Evolutionary conservation across 2,113 vertebrate species (phyloP).

Genomic region (Thalassoma bifasciatum): DNA sequence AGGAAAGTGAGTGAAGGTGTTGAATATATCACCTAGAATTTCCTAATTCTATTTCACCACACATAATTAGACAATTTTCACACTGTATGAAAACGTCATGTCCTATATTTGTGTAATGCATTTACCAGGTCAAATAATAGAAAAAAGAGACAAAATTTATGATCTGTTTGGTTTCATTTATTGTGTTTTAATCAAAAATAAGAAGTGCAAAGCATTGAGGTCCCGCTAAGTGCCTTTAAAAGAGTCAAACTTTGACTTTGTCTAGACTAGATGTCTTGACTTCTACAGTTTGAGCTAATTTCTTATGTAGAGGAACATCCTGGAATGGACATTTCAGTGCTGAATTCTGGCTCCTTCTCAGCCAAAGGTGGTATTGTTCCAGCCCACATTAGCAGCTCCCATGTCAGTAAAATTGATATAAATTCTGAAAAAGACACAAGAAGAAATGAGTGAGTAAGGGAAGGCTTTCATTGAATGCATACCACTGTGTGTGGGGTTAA

Average conservation of each 20-base stretch:
- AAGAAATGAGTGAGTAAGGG: slow-evolving; percentile 29
- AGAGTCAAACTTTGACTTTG: neutral
- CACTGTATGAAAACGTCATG: neutral
- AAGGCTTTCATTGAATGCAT: neutral
- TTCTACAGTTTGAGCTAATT: neutral
- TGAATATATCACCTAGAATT: no score
- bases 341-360: slow-evolving; percentile 57
- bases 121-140: neutral
- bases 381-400: slow-evolving; percentile 80
- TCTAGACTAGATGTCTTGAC: slow-evolving; percentile 10
- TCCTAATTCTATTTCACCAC: neutral
- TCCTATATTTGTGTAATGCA: neutral
- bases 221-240: slow-evolving; percentile 42
- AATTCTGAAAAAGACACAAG: slow-evolving; percentile 76
- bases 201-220: slow-evolving; percentile 44
- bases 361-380: slow-evolving; percentile 83
- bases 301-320: neutral
- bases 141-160: neutral
- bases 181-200: slow-evolving; percentile 17
- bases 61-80: no score
- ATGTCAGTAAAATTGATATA: slow-evolving; percentile 83
- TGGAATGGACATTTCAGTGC: slow-evolving; percentile 40
- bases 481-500: neutral
- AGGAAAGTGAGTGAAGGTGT: no score
- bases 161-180: slow-evolving; percentile 56